Conservation (phyloP, 2,888 invertebrate genomes). For the Apomyelois bistriatella region DNA sequence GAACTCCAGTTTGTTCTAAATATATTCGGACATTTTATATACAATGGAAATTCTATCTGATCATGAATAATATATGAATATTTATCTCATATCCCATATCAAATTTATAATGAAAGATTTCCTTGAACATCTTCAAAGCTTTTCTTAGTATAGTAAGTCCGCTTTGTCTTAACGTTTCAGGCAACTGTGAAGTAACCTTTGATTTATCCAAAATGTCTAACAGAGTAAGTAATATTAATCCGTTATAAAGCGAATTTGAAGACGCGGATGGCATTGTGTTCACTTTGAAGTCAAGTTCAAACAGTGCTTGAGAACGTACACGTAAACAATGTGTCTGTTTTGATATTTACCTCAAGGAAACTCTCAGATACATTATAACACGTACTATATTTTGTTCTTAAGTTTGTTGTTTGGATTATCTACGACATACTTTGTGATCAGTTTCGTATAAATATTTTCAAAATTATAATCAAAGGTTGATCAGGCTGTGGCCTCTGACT, state of each 20-base stretch:
- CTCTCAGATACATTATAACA: neutral
- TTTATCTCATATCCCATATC: neutral
- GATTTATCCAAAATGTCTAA: neutral
- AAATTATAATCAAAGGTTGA: too few species aligned
- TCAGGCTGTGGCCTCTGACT: too few species aligned
- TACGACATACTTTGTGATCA: too few species aligned
- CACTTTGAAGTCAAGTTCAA: slow-evolving; percentile 8
- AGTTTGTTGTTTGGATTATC: too few species aligned
- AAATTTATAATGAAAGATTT: neutral
- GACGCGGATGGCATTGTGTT: neutral
- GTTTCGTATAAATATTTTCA: too few species aligned
- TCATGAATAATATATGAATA: too few species aligned
- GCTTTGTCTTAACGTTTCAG: slow-evolving; percentile 1
- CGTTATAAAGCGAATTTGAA: slow-evolving; percentile 2
- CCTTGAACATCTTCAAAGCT: neutral
- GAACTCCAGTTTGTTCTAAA: too few species aligned
- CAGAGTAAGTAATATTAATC: neutral
- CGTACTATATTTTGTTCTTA: too few species aligned
- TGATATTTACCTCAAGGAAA: neutral
- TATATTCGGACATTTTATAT: too few species aligned
- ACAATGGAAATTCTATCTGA: too few species aligned
- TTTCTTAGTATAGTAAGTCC: neutral
- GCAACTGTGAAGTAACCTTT: neutral
- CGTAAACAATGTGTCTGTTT: slow-evolving; percentile 3
- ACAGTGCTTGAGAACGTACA: neutral